Evolutionary conservation across 2,113 vertebrate species (phyloP), one percentile per base, ranked within the genome.

Genomic region (Ammospiza nelsoni): DNA sequence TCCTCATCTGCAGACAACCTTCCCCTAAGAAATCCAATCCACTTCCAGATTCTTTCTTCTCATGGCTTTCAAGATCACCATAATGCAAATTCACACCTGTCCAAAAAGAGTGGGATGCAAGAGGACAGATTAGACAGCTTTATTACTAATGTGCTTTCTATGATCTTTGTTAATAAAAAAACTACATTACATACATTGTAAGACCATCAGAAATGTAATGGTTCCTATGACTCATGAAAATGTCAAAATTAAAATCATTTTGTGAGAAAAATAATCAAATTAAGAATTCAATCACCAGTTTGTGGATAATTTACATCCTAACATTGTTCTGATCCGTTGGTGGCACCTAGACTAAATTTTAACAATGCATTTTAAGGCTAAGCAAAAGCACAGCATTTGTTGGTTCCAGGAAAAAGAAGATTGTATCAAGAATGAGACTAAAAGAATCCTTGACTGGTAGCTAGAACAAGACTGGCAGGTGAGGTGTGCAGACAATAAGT

Each of bases 221-320:
- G 15, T 52, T 90, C 49, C 33, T 57, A 5, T 29, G 37, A 54
- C 4, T 69, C 55, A 43, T 3, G 4, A 88, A 72, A 88, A 59
- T 29, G 11, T n/a, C 29, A 90, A 83, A 72, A 83, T 57, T 6
- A 8, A 69, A 71, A 81, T 61, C 6, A 39, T 4, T 15, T 72
- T 85, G 11, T 72, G 14, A 83, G 29, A 65, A 72, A 35, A 75
- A 23, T 8, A 48, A 79, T 37, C 5, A 31, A 72, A 88, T 24
- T 2, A 55, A 79, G 14, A 65, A 9, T 48, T 79, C 3, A 0
- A 18, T 74, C 0, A 0, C 15, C 3, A 9, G 15, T 5, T 41
- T 63, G 8, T 51, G 48, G 55, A 82, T 41, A 82, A 78, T 54
- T n/a, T 66, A 22, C 6, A 2, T 37, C 5, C 4, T 16, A 18